Conservation (phyloP, 2,113 vertebrate genomes). For the Sisor rabdophorus region DNA sequence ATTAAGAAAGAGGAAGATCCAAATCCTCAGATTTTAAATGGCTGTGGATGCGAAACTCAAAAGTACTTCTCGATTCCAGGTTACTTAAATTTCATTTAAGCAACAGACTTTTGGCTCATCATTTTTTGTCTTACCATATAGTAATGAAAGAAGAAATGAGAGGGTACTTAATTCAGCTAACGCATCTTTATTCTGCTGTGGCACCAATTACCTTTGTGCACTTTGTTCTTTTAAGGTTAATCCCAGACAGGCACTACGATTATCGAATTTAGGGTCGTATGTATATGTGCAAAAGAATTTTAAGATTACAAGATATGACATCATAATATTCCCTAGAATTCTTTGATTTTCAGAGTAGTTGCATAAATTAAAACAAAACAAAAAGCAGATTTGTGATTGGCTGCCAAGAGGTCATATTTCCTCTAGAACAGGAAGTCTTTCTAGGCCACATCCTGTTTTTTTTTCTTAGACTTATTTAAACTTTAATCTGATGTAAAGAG, state of each 20-base stretch:
- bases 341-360: slow-evolving; percentile 1
- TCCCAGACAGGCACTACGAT: slow-evolving; percentile 10
- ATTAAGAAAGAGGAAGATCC: not conserved
- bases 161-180: not conserved
- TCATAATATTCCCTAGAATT: slow-evolving; percentile 20
- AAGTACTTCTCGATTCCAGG: not conserved
- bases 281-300: slow-evolving; percentile 26
- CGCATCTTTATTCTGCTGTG: slow-evolving; percentile 11
- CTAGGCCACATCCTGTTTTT: not conserved
- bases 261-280: not conserved
- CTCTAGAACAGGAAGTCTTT: slow-evolving; percentile 8
- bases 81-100: not conserved
- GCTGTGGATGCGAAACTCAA: not conserved
- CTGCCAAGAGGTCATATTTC: not conserved
- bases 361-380: slow-evolving; percentile 13
- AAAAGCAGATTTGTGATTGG: not conserved
- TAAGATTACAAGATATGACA: not conserved
- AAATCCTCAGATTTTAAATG: not conserved
- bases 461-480: not conserved
- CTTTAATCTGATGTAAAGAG: not conserved
- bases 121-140: not conserved
- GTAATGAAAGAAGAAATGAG: not conserved
- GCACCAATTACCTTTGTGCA: slow-evolving; percentile 11
- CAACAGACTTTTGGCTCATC: not conserved
- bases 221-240: not conserved